A percentile compares a stretch with the other conserved stretches of the same genome.
phyloP scores from a whole-genome alignment of 2,888 invertebrate species.

The Synanthedon tipuliformis region DNA sequence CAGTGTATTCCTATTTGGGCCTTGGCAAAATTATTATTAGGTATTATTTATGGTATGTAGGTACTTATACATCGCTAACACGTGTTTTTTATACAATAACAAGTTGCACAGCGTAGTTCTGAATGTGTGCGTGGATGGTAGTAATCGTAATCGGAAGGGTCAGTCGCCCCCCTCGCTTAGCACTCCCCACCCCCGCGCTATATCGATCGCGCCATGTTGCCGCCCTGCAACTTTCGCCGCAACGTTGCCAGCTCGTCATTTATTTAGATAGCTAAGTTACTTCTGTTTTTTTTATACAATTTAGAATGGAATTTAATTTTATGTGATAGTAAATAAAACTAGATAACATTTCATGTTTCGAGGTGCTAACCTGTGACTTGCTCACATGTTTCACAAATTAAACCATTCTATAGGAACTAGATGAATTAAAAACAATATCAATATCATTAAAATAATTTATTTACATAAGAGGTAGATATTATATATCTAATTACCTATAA shows the following conservation, averaged over 20 bases:
- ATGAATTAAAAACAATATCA: too few species aligned
- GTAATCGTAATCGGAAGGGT: constrained; percentile 30
- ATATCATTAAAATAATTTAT: too few species aligned
- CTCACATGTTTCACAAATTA: too few species aligned
- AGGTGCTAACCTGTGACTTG: too few species aligned
- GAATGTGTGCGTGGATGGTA: constrained; percentile 4
- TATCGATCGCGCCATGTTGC: constrained; percentile 31
- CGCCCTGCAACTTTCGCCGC: constrained; percentile 42
- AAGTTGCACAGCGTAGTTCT: background rate
- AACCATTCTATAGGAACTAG: too few species aligned
- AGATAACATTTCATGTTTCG: background rate
- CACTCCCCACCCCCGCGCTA: constrained; percentile 13
- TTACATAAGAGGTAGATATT: too few species aligned
- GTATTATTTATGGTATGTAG: too few species aligned
- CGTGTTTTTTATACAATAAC: background rate
- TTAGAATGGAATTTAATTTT: background rate
- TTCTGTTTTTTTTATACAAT: background rate
- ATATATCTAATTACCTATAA: too few species aligned
- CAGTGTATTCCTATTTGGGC: too few species aligned
- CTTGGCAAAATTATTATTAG: too few species aligned
- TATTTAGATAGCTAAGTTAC: constrained; percentile 17
- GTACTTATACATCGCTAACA: background rate
- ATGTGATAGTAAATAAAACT: too few species aligned
- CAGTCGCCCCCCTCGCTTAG: constrained; percentile 17
- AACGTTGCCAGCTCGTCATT: constrained; percentile 45